phyloP scores from a whole-genome alignment of 2,113 vertebrate species.

The Stomatorhinus ivindoensis region DNA sequence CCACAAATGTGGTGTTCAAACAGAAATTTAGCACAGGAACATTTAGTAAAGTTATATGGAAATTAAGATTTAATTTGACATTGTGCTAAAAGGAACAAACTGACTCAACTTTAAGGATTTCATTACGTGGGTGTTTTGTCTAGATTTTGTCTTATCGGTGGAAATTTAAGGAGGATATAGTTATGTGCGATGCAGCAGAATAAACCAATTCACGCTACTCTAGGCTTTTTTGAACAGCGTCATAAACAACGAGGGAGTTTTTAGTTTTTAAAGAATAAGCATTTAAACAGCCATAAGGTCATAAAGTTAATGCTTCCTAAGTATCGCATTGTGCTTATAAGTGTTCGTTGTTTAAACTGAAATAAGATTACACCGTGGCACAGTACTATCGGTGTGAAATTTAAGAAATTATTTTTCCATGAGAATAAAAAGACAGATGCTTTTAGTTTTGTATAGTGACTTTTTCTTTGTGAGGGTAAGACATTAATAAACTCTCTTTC shows the following conservation, averaged over 20 bases:
- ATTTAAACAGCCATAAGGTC: background rate
- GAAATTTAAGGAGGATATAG: background rate
- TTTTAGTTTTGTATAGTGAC: constrained; percentile 48
- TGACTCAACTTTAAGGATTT: background rate
- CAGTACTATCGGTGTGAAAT: constrained; percentile 26
- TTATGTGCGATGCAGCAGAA: background rate
- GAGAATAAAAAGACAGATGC: constrained; percentile 25
- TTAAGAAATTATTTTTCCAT: constrained; percentile 44
- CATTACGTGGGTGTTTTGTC: background rate
- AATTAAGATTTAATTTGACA: background rate
- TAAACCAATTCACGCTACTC: background rate
- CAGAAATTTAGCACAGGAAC: background rate
- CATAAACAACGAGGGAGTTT: background rate
- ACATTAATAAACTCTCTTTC: constrained; percentile 21
- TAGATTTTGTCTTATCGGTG: background rate
- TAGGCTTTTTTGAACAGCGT: background rate
- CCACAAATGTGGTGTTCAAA: background rate
- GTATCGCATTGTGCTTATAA: background rate
- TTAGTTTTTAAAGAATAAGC: background rate
- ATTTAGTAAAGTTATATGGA: background rate
- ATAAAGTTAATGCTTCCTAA: background rate
- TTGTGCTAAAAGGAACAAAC: background rate
- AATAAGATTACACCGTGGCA: constrained; percentile 18
- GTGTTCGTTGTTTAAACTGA: background rate
- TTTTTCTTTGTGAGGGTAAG: constrained; percentile 28